phyloP scores from a whole-genome alignment of 2,888 invertebrate genomes.

The Horisme vitalbata region DNA sequence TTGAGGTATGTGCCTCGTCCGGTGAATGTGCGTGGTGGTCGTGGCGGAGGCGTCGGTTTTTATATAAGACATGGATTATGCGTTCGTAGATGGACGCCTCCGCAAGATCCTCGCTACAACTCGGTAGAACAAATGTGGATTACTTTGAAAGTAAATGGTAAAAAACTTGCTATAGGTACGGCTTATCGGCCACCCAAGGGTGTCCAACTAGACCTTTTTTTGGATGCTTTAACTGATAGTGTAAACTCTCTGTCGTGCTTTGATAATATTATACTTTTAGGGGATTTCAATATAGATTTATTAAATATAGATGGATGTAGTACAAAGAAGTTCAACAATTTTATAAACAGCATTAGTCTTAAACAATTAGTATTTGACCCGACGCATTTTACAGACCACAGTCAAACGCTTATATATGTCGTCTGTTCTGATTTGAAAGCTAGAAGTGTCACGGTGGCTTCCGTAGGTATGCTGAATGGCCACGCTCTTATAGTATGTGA shows the following conservation, averaged over 20 bases:
- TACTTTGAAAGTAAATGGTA: background rate
- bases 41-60: conserved; percentile 32
- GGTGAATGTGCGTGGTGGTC: background rate
- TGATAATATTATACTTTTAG: background rate
- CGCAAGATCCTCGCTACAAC: background rate
- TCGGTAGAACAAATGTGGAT: conserved; percentile 16
- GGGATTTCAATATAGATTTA: background rate
- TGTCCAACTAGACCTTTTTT: conserved; percentile 12
- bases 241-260: background rate
- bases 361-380: background rate
- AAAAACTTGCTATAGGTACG: conserved; percentile 26
- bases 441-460: background rate
- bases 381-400: background rate
- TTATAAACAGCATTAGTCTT: background rate
- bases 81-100: background rate
- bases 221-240: conserved; percentile 14
- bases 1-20: conserved; percentile 28
- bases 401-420: background rate
- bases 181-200: conserved; percentile 30
- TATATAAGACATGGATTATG: conserved; percentile 19
- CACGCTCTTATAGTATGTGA: conserved; percentile 1
- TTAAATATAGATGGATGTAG: background rate
- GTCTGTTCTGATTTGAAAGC: background rate
- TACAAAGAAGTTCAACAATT: background rate
- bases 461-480: background rate